A percentile compares a stretch with the other conserved stretches of the same genome.
phyloP scores from a whole-genome alignment of 2,797 vertebrate species.

The Anomalospiza imberbis region DNA sequence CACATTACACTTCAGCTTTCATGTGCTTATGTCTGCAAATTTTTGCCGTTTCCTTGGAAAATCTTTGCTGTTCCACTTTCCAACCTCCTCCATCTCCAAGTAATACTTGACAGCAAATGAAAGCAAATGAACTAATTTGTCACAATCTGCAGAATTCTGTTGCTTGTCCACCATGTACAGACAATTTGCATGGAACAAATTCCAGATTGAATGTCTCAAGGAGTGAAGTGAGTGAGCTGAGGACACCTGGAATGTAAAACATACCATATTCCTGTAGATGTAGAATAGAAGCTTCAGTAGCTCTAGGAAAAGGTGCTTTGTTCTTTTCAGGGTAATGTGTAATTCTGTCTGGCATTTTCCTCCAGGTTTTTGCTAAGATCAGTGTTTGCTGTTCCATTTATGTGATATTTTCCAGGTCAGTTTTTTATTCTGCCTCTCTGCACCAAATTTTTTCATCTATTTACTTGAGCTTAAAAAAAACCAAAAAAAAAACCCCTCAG shows the following conservation, averaged over 20 bases:
- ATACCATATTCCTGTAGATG: neutral
- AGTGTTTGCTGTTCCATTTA: neutral
- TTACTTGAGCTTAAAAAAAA: neutral
- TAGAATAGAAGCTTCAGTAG: neutral
- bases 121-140: neutral
- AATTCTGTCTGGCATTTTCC: slow-evolving; percentile 27
- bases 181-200: neutral
- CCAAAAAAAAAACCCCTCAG: neutral
- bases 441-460: neutral
- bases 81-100: neutral
- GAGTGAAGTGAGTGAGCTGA: neutral
- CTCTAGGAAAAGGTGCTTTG: neutral
- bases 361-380: neutral
- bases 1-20: neutral
- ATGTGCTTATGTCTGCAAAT: neutral
- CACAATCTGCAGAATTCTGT: neutral
- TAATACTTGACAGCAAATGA: neutral
- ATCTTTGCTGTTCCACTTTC: neutral
- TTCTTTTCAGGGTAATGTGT: neutral
- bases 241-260: neutral
- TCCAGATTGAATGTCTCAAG: neutral
- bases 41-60: neutral
- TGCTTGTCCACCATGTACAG: neutral
- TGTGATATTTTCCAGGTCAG: neutral
- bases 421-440: neutral